These are phyloP conservation scores for Perca flavescens DNA, from an alignment of 2,113 vertebrate species.

Conservation along the genomic window DNA sequence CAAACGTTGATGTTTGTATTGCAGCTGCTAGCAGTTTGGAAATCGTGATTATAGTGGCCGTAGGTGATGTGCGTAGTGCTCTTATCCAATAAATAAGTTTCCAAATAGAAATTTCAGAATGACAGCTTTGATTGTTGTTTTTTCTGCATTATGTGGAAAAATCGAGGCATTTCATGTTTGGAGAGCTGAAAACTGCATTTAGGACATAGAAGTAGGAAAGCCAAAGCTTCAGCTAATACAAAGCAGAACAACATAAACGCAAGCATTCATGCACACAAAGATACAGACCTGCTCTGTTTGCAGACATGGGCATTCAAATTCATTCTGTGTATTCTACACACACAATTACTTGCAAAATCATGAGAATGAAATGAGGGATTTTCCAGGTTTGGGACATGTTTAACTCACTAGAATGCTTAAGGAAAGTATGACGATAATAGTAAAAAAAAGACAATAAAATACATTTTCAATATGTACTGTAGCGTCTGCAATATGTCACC, in stretches of 20 bases:
- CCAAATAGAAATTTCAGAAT: too few species aligned
- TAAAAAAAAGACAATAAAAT: neutral
- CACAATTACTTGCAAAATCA: neutral
- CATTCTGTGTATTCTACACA: neutral
- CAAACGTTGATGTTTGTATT: too few species aligned
- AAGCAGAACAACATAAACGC: neutral
- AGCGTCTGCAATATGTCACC: neutral
- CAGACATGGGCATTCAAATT: too few species aligned
- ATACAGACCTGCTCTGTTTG: neutral
- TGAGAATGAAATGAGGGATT: neutral
- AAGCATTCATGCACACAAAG: neutral
- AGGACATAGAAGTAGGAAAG: neutral
- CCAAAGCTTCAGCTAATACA: neutral
- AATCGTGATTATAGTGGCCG: neutral
- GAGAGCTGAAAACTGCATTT: neutral
- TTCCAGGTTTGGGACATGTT: slow-evolving; percentile 7
- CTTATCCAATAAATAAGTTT: neutral
- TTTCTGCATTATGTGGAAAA: neutral
- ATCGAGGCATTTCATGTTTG: neutral
- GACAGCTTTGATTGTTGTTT: neutral
- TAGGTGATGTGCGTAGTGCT: neutral
- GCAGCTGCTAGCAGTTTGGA: neutral
- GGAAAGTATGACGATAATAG: neutral
- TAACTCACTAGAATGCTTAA: neutral
- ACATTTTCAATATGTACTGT: neutral